Percentiles rank a stretch among this genome's conserved stretches.
phyloP scores from a whole-genome alignment of 30 jellyfish, hydroid and myxozoan genomes.

The Cassiopea xamachana region DNA sequence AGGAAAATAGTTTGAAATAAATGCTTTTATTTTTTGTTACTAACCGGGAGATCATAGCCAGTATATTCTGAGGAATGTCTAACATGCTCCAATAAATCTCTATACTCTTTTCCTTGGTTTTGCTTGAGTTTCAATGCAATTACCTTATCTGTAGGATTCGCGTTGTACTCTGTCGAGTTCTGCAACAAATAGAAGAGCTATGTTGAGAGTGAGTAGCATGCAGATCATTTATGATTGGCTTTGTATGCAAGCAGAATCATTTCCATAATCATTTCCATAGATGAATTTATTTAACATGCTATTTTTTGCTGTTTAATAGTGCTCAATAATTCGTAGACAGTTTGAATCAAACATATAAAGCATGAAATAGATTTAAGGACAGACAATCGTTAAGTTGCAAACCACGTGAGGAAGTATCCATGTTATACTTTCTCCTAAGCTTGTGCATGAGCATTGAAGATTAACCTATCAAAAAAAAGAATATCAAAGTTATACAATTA shows the following conservation, averaged over 20 bases:
- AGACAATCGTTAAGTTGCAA: not conserved
- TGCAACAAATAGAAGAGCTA: not conserved
- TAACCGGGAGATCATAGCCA: conserved; percentile 45
- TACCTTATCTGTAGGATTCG: conserved; percentile 56
- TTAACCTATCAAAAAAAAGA: conserved; percentile 9
- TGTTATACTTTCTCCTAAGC: conserved; percentile 19
- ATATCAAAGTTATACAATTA: not conserved
- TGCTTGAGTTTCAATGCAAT: conserved; percentile 9
- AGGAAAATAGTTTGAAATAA: too few species aligned
- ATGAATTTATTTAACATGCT: too few species aligned
- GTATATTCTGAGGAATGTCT: conserved; percentile 34
- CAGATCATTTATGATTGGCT: not conserved
- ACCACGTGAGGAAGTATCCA: conserved; percentile 63
- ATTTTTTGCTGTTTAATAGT: too few species aligned
- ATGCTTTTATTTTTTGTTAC: not conserved
- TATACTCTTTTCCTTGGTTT: conserved; percentile 15
- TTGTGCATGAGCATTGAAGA: conserved; percentile 33
- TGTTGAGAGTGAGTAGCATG: not conserved
- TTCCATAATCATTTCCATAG: too few species aligned
- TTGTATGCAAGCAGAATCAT: not conserved
- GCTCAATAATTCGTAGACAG: too few species aligned
- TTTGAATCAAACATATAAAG: too few species aligned
- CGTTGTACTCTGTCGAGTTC: conserved; percentile 58
- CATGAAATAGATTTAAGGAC: too few species aligned
- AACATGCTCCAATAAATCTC: conserved; percentile 3